phyloP scores from a whole-genome alignment of 2,888 invertebrate genomes.

The Drosophila nigritarsus region DNA sequence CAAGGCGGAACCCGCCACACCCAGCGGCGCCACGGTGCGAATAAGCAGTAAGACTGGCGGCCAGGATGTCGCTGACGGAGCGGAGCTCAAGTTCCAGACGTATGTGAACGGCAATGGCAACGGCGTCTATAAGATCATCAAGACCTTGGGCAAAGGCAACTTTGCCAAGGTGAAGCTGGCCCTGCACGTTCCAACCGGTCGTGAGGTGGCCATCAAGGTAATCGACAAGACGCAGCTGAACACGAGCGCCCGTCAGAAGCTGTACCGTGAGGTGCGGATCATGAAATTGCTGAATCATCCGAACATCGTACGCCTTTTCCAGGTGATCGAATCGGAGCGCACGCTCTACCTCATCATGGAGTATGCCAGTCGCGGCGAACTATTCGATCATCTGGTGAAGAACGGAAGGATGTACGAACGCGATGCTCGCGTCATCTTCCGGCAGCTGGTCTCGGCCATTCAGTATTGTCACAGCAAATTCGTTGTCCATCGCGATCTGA shows the following conservation, averaged over 20 bases:
- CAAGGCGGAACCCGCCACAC: slow-evolving; percentile 56
- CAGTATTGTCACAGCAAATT: slow-evolving; percentile 99
- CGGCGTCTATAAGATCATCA: slow-evolving; percentile 99
- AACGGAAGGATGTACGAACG: slow-evolving; percentile 99
- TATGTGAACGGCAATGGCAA: slow-evolving; percentile 86
- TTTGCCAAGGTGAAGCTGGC: slow-evolving; percentile 99
- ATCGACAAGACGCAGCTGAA: slow-evolving; percentile 99
- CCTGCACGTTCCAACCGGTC: slow-evolving; percentile 99
- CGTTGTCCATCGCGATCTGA: slow-evolving; percentile 87
- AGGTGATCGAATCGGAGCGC: slow-evolving; percentile 99
- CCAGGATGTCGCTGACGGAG: slow-evolving; percentile 56
- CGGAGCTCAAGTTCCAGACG: slow-evolving; percentile 64
- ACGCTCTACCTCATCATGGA: slow-evolving; percentile 99
- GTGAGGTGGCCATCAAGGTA: slow-evolving; percentile 99
- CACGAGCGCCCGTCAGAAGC: slow-evolving; percentile 98
- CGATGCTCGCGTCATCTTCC: slow-evolving; percentile 98
- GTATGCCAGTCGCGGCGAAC: slow-evolving; percentile 99
- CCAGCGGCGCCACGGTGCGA: slow-evolving; percentile 42
- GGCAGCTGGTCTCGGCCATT: slow-evolving; percentile 99
- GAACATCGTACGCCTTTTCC: slow-evolving; percentile 98
- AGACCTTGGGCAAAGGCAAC: slow-evolving; percentile 99
- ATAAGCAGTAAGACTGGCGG: slow-evolving; percentile 24
- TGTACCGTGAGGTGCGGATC: slow-evolving; percentile 93
- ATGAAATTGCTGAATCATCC: slow-evolving; percentile 99
- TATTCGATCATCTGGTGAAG: slow-evolving; percentile 99